These are phyloP conservation scores for Microchirus variegatus DNA, from an alignment of 2,797 vertebrate genomes.

Conservation along the genomic window DNA sequence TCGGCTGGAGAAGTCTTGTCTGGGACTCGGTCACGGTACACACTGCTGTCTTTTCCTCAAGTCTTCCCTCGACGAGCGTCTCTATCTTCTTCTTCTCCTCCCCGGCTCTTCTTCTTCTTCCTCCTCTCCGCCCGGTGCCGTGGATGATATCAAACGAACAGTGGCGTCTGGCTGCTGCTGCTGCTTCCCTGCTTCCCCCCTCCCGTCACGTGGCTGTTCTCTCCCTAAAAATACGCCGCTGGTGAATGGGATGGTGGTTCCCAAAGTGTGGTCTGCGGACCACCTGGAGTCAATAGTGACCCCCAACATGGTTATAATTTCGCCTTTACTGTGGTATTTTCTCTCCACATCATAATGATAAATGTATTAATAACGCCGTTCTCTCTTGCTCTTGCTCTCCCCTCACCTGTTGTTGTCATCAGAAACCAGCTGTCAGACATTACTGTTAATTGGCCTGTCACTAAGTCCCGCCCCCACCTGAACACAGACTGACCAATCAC, in stretches of 20 bases:
- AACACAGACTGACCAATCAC: too few relatives aligned
- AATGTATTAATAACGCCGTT: not conserved
- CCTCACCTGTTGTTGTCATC: not conserved
- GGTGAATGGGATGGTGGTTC: constrained; percentile 5
- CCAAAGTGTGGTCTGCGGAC: constrained; percentile 35
- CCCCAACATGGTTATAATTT: too few relatives aligned
- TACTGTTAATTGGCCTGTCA: too few relatives aligned
- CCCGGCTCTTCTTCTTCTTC: constrained; percentile 36
- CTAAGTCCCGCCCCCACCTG: too few relatives aligned
- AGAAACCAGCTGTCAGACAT: not conserved
- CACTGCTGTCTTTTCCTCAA: constrained; percentile 2
- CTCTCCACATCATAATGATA: too few relatives aligned
- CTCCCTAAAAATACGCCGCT: constrained; percentile 24
- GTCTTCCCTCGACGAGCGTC: constrained; percentile 50
- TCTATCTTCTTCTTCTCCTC: not conserved
- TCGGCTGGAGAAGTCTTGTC: constrained; percentile 22
- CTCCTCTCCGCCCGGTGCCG: constrained; percentile 62
- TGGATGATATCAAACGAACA: constrained; percentile 49
- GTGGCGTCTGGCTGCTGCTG: constrained; percentile 45
- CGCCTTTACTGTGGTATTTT: not conserved
- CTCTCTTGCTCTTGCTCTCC: not conserved
- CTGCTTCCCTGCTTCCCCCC: constrained; percentile 24
- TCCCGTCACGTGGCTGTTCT: constrained; percentile 62
- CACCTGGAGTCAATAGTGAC: not conserved
- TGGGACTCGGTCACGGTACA: constrained; percentile 13